A percentile compares a stretch with the other conserved stretches of the same genome.
phyloP scores from a whole-genome alignment of 1,140 invertebrate genomes.

The Zophobas morio region DNA sequence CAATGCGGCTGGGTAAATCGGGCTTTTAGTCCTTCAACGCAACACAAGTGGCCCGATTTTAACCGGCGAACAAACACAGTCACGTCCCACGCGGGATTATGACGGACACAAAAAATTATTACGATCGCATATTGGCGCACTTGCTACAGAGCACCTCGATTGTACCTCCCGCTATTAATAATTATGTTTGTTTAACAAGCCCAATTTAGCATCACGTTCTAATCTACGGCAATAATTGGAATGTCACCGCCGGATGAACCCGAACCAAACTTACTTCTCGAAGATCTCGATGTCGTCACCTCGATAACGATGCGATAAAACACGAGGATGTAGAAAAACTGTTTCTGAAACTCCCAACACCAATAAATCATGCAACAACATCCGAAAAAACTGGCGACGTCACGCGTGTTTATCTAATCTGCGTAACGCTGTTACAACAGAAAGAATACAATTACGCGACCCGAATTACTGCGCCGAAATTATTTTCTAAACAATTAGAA shows the following conservation, averaged over 20 bases:
- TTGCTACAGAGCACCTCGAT: constrained; percentile 36
- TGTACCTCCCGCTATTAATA: constrained; percentile 48
- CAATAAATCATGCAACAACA: not conserved
- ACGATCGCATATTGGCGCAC: constrained; percentile 37
- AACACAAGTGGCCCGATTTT: constrained; percentile 57
- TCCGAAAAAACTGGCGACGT: constrained; percentile 8
- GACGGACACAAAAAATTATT: constrained; percentile 43
- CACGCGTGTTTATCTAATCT: constrained; percentile 27
- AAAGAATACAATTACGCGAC: constrained; percentile 19
- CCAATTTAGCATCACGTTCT: constrained; percentile 41
- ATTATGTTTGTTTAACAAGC: constrained; percentile 46
- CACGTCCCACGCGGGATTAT: constrained; percentile 44
- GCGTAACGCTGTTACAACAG: constrained; percentile 11
- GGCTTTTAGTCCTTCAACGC: constrained; percentile 55
- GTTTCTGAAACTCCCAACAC: not conserved
- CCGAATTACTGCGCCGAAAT: constrained; percentile 37
- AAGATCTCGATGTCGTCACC: constrained; percentile 25
- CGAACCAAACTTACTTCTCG: not conserved
- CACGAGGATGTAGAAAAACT: not conserved
- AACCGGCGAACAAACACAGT: constrained; percentile 46
- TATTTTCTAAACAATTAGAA: constrained; percentile 39
- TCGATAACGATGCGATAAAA: not conserved
- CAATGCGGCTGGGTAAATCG: constrained; percentile 57
- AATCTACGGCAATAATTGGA: constrained; percentile 26
- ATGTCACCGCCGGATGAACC: not conserved